Evolutionary conservation across 2,797 vertebrate species (phyloP), one percentile per base, ranked within the genome.

Genomic region (Cirrhinus molitorella): DNA sequence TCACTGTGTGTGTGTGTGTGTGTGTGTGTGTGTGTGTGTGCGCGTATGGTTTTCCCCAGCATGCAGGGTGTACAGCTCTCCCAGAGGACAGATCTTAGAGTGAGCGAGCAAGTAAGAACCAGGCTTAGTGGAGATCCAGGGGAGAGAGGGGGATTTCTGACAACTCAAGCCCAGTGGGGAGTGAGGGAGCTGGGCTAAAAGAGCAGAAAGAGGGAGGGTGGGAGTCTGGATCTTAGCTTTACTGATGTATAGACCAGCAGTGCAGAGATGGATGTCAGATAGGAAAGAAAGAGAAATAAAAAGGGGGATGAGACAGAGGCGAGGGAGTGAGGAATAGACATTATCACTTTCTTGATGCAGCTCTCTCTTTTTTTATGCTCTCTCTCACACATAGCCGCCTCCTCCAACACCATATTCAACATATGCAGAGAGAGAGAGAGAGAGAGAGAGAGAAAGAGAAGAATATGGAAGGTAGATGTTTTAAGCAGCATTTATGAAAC

Each of bases 111-210:
- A 68, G 73, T 83, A 83, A 83, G 65, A 83, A 83, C 81, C 25
- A 59, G 63, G 81, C 81, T 83, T 83, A 83, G 73, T 34, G 65
- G 51, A 77, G 73, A 83, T 83, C 81, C 81, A 83, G 81, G 73
- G 51, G 63, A 83, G 81, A 83, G 81, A 77, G 65, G 81, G 81
- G 81, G 73, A 83, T 83, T 83, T 83, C 65, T 83, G 72, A 83
- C 81, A 83, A 83, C 81, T 83, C 72, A 68, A 83, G 81, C 81
- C 81, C 81, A 83, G 81, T 83, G 81, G 81, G 81, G 73, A 83
- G 81, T 83, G 73, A 83, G 73, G 81, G 81, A 83, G 63, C 73
- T 77, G 34, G 81, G 73, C 49, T 77, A 76, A 83, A 77, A 59
- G 73, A 77, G 72, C 65, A 83, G 49, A 83, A 68, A 68, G 72